Percentiles rank a stretch among this genome's conserved stretches.
These are phyloP conservation scores for Nebria ingens DNA, from an alignment of 1,140 invertebrate species.

Conservation along the genomic window DNA sequence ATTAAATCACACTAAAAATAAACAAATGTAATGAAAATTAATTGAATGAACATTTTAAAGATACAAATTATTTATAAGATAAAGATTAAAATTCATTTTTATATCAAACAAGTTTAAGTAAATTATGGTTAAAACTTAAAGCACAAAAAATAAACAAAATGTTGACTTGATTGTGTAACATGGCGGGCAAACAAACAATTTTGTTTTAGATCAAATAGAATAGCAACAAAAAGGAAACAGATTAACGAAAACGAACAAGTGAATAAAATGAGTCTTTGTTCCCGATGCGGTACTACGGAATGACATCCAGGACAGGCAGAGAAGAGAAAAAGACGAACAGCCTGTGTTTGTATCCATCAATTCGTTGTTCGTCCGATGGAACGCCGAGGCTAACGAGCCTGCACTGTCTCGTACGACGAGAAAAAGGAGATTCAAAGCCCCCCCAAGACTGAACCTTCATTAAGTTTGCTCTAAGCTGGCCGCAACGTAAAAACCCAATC, in stretches of 20 bases:
- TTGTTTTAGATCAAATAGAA: not conserved
- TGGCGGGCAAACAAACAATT: no score
- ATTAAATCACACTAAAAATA: no score
- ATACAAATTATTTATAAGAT: no score
- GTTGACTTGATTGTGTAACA: no score
- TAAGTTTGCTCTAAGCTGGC: slow-evolving; percentile 10
- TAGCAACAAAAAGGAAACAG: not conserved
- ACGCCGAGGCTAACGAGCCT: not conserved
- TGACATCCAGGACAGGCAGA: not conserved
- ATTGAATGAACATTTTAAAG: no score
- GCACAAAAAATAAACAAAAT: no score
- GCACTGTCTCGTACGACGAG: not conserved
- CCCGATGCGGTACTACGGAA: not conserved
- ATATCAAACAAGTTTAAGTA: no score
- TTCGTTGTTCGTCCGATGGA: not conserved
- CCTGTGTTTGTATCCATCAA: not conserved
- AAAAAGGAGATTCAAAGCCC: not conserved
- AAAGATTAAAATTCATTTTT: no score
- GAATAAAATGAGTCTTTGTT: not conserved
- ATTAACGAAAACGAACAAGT: not conserved
- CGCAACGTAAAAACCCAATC: slow-evolving; percentile 10
- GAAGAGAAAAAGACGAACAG: no score
- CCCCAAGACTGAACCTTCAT: slow-evolving; percentile 9
- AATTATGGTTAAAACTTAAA: no score
- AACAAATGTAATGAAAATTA: no score